Evolutionary conservation across 2,113 vertebrate species (phyloP).

Genomic region (Antennarius striatus): DNA sequence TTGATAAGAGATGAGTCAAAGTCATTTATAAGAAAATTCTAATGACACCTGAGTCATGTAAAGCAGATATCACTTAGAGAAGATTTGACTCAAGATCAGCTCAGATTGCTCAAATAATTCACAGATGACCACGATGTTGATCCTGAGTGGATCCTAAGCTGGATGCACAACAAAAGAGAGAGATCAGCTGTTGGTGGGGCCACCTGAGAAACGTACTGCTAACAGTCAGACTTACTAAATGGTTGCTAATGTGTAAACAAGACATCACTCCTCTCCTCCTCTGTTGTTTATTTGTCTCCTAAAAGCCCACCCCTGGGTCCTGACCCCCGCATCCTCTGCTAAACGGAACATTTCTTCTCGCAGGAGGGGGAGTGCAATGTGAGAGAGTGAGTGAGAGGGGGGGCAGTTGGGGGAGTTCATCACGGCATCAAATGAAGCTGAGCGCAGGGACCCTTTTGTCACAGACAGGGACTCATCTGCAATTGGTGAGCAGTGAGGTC

Average conservation of each 20-base stretch:
- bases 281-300: conserved; percentile 88
- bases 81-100: conserved; percentile 3
- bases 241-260: conserved; percentile 92
- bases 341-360: conserved; percentile 91
- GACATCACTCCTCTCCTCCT: conserved; percentile 91
- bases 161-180: conserved; percentile 44
- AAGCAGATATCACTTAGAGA: not conserved
- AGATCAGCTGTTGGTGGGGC: conserved; percentile 56
- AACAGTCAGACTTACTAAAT: conserved; percentile 77
- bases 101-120: conserved; percentile 9
- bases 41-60: not conserved
- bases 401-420: conserved; percentile 48
- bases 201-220: conserved; percentile 53
- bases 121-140: conserved; percentile 13
- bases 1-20: conserved; percentile 8
- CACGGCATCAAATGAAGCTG: conserved; percentile 77
- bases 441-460: conserved; percentile 89
- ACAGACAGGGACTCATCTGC: conserved; percentile 85
- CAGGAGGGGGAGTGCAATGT: conserved; percentile 70
- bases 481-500: conserved; percentile 87
- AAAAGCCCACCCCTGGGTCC: conserved; percentile 76
- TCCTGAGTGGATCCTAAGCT: conserved; percentile 13
- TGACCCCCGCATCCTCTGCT: conserved; percentile 82
- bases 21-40: conserved; percentile 12
- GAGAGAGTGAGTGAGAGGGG: conserved; percentile 19